Conservation (phyloP, 2,888 invertebrate genomes). For the Netelia melanura region DNA sequence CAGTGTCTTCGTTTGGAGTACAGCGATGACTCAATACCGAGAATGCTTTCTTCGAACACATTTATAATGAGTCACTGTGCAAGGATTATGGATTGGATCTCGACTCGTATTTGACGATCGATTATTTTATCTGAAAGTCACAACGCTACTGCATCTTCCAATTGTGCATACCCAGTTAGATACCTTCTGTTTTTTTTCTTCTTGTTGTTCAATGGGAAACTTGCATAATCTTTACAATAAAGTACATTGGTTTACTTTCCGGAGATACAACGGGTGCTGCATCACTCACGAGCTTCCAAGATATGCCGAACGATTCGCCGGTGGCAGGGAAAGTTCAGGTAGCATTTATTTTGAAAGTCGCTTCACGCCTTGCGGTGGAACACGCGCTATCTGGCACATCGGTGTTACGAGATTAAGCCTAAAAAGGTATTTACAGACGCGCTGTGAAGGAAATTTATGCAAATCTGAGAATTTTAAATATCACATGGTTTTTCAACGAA, state of each 20-base stretch:
- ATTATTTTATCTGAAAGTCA: constrained; percentile 36
- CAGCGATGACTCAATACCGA: constrained; percentile 49
- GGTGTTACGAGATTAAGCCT: constrained; percentile 12
- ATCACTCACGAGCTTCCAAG: background rate
- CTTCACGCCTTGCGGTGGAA: constrained; percentile 4
- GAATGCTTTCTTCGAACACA: constrained; percentile 56
- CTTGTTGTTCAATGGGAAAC: background rate
- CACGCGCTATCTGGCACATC: background rate
- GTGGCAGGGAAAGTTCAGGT: constrained; percentile 27
- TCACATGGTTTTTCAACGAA: background rate
- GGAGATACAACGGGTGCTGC: background rate
- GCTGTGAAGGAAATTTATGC: background rate
- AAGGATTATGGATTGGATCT: constrained; percentile 35
- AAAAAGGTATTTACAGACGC: background rate
- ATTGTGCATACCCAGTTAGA: background rate
- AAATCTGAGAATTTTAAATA: background rate
- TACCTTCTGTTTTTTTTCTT: background rate
- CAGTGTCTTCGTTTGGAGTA: constrained; percentile 27
- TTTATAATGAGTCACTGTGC: constrained; percentile 44
- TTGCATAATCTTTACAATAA: background rate
- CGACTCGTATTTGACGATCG: constrained; percentile 10
- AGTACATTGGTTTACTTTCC: background rate
- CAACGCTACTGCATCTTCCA: background rate
- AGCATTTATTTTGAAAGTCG: constrained; percentile 22
- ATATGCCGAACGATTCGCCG: constrained; percentile 20